Base-by-base conservation (phyloP, 1,140 invertebrate genomes). In the Copidosoma floridanum region DNA sequence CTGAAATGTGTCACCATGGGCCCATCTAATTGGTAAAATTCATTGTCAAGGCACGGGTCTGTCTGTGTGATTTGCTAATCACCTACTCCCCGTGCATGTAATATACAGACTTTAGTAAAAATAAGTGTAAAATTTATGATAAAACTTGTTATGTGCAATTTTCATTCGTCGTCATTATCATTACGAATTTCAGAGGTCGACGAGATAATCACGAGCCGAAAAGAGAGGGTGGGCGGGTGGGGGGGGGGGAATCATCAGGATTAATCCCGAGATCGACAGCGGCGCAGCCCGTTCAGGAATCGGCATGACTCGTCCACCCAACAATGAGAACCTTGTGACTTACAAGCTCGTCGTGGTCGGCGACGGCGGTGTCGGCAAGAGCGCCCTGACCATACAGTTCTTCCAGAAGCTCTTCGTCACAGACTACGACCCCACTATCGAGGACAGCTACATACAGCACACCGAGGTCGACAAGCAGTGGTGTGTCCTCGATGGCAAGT, bases 321-420 rank as follows among this genome's bases (percentile, higher is more conserved):
- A 89, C 54, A 88, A 89, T 77, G 90, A 93, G 68, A 91, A 92
- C 73, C 82, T 93, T 55, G 85, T 88, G 40, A 91, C 90, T 64
- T 93, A 92, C 68, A 95, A 94, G 77, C 73, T 95, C 61, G 92
- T 95, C 38, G 92, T 95, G 24, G 93, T 95, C 27, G 93, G 93
- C 12, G 92, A 94, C 81, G 92, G 93, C 73, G 87, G 91, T 61
- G 90, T 95, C 29, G 92, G 93, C 16, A 96, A 97, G 81, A 93
- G 90, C 65, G 92, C 92, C 2, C 86, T 95, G 56, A 95, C 93
- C 1, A 95, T 96, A 71, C 93, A 93, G 76, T 91, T 89, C 79
- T 92, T 92, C 72, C 89, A 91, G 75, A 91, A 93, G 76, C 78
- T 93, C 59, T 94, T 94, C 77, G 89, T 94, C 38, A 92, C 91